These are phyloP conservation scores for Coryphaenoides rupestris DNA, from an alignment of 2,113 vertebrate species.

Conservation along the genomic window DNA sequence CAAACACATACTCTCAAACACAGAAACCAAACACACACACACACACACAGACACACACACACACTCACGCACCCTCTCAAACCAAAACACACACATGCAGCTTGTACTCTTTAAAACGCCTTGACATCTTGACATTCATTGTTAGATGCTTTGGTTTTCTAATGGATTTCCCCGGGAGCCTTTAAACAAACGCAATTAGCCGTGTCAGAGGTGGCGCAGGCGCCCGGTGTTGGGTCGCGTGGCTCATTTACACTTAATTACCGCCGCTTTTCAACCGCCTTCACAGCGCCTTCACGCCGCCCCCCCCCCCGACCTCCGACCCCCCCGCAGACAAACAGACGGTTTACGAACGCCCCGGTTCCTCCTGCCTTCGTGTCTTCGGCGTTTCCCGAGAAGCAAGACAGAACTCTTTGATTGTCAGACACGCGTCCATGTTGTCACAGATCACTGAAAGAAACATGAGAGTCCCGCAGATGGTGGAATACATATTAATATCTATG, in stretches of 20 bases:
- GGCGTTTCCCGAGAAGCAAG: too few species aligned
- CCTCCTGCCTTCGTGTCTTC: too few species aligned
- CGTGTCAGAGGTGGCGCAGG: conserved; percentile 57
- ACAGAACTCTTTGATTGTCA: too few species aligned
- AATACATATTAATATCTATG: too few species aligned
- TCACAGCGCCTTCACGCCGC: neutral
- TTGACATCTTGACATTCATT: conserved; percentile 65
- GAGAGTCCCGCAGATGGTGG: too few species aligned
- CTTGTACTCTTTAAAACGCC: conserved; percentile 52
- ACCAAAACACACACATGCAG: conserved; percentile 37
- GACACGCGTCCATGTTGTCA: too few species aligned
- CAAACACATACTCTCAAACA: neutral
- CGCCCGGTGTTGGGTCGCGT: conserved; percentile 39
- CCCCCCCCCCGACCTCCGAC: neutral
- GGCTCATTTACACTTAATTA: conserved; percentile 65
- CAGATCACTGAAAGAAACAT: too few species aligned
- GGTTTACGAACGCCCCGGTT: too few species aligned
- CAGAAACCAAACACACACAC: conserved; percentile 36
- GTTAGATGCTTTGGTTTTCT: conserved; percentile 50
- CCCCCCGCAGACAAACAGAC: neutral
- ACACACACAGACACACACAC: conserved; percentile 20
- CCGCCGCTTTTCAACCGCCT: conserved; percentile 27
- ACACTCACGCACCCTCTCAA: conserved; percentile 8
- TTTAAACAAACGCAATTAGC: conserved; percentile 71
- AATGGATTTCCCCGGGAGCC: conserved; percentile 60